Evolutionary conservation across 2,797 vertebrate genomes (phyloP).

Genomic region (Halcyon chelicuti): DNA sequence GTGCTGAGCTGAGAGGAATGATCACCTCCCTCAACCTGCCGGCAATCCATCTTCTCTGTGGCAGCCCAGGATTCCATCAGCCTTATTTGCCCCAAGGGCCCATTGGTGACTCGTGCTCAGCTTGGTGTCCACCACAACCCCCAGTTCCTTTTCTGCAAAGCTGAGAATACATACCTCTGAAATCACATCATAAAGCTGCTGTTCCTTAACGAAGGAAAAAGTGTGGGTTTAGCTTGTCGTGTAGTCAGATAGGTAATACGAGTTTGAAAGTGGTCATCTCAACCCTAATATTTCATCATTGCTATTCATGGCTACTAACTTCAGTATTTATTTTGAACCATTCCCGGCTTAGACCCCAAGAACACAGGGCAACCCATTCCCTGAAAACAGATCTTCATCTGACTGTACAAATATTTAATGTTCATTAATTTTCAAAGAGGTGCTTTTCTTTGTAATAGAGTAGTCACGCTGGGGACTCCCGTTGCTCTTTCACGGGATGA

Average conservation of each 20-base stretch:
- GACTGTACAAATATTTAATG: constrained; percentile 64
- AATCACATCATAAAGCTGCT: neutral
- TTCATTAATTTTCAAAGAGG: constrained; percentile 67
- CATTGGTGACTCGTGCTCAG: neutral
- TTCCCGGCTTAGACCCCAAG: neutral
- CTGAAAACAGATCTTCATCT: constrained; percentile 34
- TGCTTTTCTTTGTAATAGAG: constrained; percentile 52
- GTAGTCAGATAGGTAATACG: neutral
- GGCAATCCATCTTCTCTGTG: neutral
- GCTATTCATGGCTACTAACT: neutral
- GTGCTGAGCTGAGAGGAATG: neutral
- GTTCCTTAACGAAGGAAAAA: constrained; percentile 1
- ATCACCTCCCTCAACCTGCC: rapidly evolving
- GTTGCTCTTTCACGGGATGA: constrained; percentile 37
- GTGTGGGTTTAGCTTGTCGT: neutral
- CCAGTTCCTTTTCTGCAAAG: neutral
- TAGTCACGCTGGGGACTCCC: constrained; percentile 7
- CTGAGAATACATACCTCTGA: neutral
- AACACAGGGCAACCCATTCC: neutral
- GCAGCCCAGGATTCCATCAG: neutral
- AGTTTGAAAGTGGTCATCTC: neutral
- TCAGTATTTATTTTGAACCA: constrained; percentile 47
- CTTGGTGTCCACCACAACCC: neutral
- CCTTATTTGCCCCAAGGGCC: neutral
- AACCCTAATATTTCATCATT: neutral